Percentiles rank a stretch among this genome's conserved stretches.
phyloP scores from a whole-genome alignment of 64 coral and sea anemone species.

The Dendronephthya gigantea region DNA sequence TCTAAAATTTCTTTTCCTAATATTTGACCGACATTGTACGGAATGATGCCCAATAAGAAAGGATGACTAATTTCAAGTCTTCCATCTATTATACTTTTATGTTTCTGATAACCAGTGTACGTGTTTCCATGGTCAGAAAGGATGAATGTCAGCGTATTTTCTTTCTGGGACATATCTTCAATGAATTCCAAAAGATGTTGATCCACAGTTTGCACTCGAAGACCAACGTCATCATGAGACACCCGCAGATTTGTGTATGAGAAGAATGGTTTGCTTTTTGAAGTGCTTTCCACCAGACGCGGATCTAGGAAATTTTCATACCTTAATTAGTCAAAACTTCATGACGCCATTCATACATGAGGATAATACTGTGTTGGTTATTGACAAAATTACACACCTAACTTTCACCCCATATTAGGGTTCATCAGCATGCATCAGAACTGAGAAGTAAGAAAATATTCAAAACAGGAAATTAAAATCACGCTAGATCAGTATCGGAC shows the following conservation, averaged over 20 bases:
- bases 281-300: too few species aligned
- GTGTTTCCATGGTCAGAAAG: constrained; percentile 39
- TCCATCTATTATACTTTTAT: neutral
- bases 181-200: neutral
- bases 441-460: too few species aligned
- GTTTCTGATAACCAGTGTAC: neutral
- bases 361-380: too few species aligned
- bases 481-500: too few species aligned
- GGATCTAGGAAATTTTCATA: too few species aligned
- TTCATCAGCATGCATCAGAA: too few species aligned
- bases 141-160: constrained; percentile 26
- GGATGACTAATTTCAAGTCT: neutral
- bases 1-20: neutral
- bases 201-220: constrained; percentile 17
- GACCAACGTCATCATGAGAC: constrained; percentile 12
- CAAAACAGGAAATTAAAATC: too few species aligned
- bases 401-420: too few species aligned
- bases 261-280: constrained; percentile 19
- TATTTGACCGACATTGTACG: neutral
- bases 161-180: neutral
- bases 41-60: too few species aligned
- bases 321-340: too few species aligned
- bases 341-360: too few species aligned
- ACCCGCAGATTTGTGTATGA: neutral
- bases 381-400: too few species aligned